Base-by-base conservation (phyloP, 2,797 vertebrate species). In the Mycteria americana region DNA sequence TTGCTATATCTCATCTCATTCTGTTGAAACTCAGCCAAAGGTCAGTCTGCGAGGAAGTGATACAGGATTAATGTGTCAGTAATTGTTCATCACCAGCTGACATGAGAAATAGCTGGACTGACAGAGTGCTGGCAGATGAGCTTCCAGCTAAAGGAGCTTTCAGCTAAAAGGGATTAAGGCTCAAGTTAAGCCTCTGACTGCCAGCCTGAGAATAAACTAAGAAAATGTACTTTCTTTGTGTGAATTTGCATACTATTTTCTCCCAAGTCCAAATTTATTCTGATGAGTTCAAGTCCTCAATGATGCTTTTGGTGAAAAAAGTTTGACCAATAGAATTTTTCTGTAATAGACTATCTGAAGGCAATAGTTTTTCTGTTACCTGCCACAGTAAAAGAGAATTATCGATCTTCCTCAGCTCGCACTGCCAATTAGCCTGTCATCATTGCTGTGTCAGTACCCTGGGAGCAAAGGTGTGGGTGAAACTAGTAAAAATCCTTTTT, bases 1-100 rank as follows among this genome's bases (percentile, higher is more conserved):
- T 62, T 33, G 41, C 62, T 92, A 1, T 83, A 89, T 81, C 57
- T 95, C 70, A 65, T 90, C 73, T 74, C 57, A 45, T 90, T 92
- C 69, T 93, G 33, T 30, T 93, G 74, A 93, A 90, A 65, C 54
- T 80, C 64, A 95, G 78, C n/a, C 70, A 96, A 97, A 95, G 91
- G 79, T 93, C 93, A 96, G 75, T 77, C 89, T 90, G 86, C 85
- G 67, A 86, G 17, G 35, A 72, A 96, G 53, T 18, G 28, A 92
- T 84, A 84, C 57, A 35, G 63, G 91, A 97, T 97, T 97, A 95
- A 96, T 88, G 53, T 97, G 88, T 94, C 95, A 91, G 86, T 97
- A 97, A 97, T 97, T 97, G 93, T 73, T 97, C 88, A 83, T 91
- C 90, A 88, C 63, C 51, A 91, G 59, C 59, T 94, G 88, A 92